Conservation (phyloP, 1,140 invertebrate species). For the Panagrolaimus sp. region DNA sequence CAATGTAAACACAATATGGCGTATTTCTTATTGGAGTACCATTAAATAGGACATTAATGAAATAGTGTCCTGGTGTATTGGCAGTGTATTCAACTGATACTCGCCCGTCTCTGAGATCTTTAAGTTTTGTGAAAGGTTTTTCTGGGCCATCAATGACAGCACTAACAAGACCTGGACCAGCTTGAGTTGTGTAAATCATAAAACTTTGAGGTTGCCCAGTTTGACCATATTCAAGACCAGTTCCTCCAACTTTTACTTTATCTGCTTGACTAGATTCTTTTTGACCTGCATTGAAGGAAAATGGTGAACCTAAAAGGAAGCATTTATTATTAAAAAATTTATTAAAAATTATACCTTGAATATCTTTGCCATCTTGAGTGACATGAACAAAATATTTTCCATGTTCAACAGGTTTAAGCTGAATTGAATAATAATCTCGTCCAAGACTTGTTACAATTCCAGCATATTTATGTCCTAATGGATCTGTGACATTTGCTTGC, state of each 20-base stretch:
- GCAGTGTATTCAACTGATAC: background rate
- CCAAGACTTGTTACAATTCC: background rate
- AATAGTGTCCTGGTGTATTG: background rate
- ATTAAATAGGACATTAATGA: background rate
- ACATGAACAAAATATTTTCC: conserved; percentile 6
- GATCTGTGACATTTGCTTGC: background rate
- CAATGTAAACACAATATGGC: conserved; percentile 6
- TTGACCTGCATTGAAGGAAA: background rate
- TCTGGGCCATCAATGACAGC: conserved; percentile 5
- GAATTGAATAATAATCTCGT: background rate
- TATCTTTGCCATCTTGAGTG: background rate
- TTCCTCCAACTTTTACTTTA: background rate
- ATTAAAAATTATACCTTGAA: background rate
- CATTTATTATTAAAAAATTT: background rate
- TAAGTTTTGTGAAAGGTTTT: conserved; percentile 6
- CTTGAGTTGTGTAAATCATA: conserved; percentile 13
- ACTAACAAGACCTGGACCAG: conserved; percentile 1
- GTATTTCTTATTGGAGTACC: background rate
- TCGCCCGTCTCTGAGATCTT: background rate
- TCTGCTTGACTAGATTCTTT: background rate
- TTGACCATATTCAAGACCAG: conserved; percentile 14
- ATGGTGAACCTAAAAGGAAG: conserved; percentile 2
- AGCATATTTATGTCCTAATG: background rate
- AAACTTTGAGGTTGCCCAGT: conserved; percentile 1
- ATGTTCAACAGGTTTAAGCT: conserved; percentile 3